A percentile compares a stretch with the other conserved stretches of the same genome.
Conservation (phyloP, 2,113 vertebrate genomes). For the Capreolus pygargus region DNA sequence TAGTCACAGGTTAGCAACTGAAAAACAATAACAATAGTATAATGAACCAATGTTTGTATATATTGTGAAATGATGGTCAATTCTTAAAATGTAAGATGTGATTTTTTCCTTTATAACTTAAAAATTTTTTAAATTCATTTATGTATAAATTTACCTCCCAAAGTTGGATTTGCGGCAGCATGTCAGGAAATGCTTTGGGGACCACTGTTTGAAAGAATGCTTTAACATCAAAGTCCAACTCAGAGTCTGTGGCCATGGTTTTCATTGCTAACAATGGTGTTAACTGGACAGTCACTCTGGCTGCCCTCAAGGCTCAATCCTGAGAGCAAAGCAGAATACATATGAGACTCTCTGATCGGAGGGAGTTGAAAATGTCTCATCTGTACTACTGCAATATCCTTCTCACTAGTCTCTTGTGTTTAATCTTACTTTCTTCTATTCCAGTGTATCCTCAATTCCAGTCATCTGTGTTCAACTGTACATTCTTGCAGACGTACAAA, state of each 20-base stretch:
- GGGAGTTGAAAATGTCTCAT: background rate
- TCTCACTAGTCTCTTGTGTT: background rate
- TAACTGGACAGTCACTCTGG: background rate
- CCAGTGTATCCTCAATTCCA: background rate
- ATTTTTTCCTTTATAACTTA: background rate
- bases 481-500: background rate
- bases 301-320: background rate
- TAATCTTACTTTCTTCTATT: background rate
- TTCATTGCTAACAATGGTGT: background rate
- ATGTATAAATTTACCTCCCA: background rate
- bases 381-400: background rate
- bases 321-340: background rate
- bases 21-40: background rate
- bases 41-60: background rate
- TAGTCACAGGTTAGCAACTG: background rate
- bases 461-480: background rate
- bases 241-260: background rate
- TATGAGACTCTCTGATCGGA: background rate
- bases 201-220: background rate
- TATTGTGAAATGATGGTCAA: background rate
- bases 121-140: background rate
- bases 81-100: background rate
- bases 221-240: background rate
- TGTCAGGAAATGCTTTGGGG: background rate
- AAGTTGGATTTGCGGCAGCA: background rate